A percentile compares a stretch with the other conserved stretches of the same genome.
phyloP scores from a whole-genome alignment of 2,888 invertebrate genomes.

The Heliconius ismenius region DNA sequence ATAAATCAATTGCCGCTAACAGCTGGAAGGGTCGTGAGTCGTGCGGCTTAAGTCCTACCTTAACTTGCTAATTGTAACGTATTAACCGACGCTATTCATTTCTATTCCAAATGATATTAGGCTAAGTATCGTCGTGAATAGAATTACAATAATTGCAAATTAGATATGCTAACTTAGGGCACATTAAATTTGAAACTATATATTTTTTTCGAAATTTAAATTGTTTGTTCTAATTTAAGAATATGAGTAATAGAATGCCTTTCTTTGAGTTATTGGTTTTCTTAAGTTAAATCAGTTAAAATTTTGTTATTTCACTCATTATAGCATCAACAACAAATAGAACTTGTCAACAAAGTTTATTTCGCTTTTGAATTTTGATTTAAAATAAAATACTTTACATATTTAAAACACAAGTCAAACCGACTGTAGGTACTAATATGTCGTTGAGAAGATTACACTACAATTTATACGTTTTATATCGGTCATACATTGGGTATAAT shows the following conservation, averaged over 20 bases:
- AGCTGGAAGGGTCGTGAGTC: constrained; percentile 36
- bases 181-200: too few relatives aligned
- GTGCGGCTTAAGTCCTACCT: constrained; percentile 32
- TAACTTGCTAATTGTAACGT: constrained; percentile 29
- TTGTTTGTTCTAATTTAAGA: too few relatives aligned
- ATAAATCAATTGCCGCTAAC: constrained; percentile 16
- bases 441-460: constrained; percentile 44
- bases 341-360: not conserved
- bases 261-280: not conserved
- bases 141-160: not conserved
- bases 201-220: too few relatives aligned
- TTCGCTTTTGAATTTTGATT: not conserved
- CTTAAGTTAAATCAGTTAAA: not conserved
- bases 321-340: not conserved
- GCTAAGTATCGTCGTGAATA: constrained; percentile 6
- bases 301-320: not conserved
- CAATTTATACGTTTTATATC: constrained; percentile 64
- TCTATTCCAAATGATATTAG: constrained; percentile 15
- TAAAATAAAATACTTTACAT: not conserved
- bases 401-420: not conserved
- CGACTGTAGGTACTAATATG: constrained; percentile 34
- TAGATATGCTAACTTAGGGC: too few relatives aligned
- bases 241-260: not conserved
- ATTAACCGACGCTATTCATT: constrained; percentile 28
- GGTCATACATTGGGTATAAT: constrained; percentile 60